Percentiles rank a stretch among this genome's conserved stretches.
Conservation (phyloP, 2,113 vertebrate genomes). For the Stigmatopora nigra region DNA sequence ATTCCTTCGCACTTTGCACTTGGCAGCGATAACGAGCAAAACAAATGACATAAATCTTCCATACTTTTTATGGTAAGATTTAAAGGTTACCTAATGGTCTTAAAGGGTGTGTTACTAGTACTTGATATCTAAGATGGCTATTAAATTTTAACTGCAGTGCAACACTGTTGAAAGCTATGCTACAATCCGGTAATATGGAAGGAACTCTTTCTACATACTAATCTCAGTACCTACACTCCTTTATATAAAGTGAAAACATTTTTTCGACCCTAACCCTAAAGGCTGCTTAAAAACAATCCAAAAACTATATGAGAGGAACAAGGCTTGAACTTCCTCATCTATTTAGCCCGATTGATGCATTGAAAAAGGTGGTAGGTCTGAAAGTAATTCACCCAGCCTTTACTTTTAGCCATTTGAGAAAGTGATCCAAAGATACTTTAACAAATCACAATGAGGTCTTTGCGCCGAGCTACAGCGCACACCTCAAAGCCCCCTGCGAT, state of each 20-base stretch:
- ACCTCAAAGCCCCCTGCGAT: slow-evolving; percentile 35
- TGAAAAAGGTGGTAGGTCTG: slow-evolving; percentile 45
- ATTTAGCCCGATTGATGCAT: slow-evolving; percentile 18
- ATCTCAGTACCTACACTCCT: too few relatives aligned
- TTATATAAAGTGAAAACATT: neutral
- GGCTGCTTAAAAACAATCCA: neutral
- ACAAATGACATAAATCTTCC: neutral
- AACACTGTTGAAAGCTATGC: neutral
- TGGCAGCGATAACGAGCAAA: neutral
- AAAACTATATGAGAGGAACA: neutral
- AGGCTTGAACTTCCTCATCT: neutral
- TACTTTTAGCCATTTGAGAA: slow-evolving; percentile 29
- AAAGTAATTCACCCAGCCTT: slow-evolving; percentile 19
- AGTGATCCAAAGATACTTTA: slow-evolving; percentile 37
- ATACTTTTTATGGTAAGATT: neutral
- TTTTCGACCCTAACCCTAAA: neutral
- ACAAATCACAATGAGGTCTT: slow-evolving; percentile 27
- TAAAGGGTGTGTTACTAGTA: neutral
- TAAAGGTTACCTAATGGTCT: neutral
- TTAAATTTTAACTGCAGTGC: neutral
- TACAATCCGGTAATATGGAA: neutral
- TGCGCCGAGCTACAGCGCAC: slow-evolving; percentile 33
- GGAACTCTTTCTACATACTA: too few relatives aligned
- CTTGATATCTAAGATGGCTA: neutral
- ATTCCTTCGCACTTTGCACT: neutral